Percentiles rank a stretch among this genome's conserved stretches.
Evolutionary conservation across 2,797 vertebrate species (phyloP).

Genomic region (Botia almorhae): DNA sequence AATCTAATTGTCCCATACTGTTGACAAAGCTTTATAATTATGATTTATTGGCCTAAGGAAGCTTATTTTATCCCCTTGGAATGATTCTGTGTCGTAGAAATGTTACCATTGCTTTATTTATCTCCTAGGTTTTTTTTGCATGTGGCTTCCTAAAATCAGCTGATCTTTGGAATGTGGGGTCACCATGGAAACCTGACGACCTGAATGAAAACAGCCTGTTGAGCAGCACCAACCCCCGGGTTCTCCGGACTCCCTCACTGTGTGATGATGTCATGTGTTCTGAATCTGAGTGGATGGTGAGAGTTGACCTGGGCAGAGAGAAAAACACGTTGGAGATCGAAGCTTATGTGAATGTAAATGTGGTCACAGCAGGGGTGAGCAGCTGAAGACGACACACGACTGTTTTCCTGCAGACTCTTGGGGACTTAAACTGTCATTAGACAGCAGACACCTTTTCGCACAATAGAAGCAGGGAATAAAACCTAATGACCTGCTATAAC

Average conservation of each 20-base stretch:
- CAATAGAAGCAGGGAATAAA: conserved; percentile 29
- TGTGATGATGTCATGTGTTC: conserved; percentile 78
- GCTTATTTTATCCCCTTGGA: neutral
- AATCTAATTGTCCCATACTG: neutral
- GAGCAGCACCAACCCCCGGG: conserved; percentile 61
- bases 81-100: neutral
- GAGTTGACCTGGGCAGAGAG: conserved; percentile 67
- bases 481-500: conserved; percentile 8
- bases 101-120: neutral
- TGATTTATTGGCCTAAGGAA: neutral
- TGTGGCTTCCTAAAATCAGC: conserved; percentile 71
- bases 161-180: conserved; percentile 77
- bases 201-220: conserved; percentile 69
- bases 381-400: neutral
- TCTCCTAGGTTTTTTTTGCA: conserved; percentile 6
- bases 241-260: conserved; percentile 63
- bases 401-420: neutral
- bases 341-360: conserved; percentile 28
- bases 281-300: conserved; percentile 48
- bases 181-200: conserved; percentile 75
- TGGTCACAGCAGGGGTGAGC: conserved; percentile 35
- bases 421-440: conserved; percentile 9
- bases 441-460: conserved; percentile 5
- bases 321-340: conserved; percentile 36
- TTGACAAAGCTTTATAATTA: neutral